Percentiles rank a stretch among this genome's conserved stretches.
Conservation (phyloP, 2,113 vertebrate species). For the Tetrax tetrax region DNA sequence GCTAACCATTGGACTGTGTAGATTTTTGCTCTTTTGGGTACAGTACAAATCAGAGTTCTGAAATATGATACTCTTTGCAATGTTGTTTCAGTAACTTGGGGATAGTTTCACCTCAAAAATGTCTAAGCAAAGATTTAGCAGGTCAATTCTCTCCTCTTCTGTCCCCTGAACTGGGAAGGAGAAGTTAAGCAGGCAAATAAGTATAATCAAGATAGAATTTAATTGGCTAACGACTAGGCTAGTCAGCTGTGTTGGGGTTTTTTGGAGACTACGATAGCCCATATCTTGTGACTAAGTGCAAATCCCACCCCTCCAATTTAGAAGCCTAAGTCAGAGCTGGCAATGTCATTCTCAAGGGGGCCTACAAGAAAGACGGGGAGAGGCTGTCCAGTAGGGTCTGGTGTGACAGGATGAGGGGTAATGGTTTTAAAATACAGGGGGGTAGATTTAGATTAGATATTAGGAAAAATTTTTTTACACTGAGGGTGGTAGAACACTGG, state of each 20-base stretch:
- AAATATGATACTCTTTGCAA: not conserved
- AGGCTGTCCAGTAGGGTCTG: too few species aligned
- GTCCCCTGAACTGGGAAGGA: not conserved
- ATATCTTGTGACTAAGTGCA: not conserved
- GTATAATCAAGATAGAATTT: not conserved
- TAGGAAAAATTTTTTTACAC: too few species aligned
- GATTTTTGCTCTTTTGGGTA: not conserved
- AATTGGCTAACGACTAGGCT: not conserved
- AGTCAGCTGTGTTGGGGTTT: not conserved
- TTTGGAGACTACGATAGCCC: rapidly evolving
- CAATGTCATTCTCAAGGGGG: not conserved
- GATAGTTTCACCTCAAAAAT: not conserved
- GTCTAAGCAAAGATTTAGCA: not conserved
- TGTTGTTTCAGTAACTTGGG: not conserved
- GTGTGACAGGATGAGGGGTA: too few species aligned
- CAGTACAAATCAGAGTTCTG: not conserved
- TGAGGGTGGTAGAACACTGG: too few species aligned
- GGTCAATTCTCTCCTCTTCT: not conserved
- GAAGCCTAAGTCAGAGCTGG: not conserved
- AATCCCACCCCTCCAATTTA: not conserved
- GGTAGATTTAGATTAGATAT: too few species aligned
- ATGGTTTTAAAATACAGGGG: too few species aligned
- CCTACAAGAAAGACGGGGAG: too few species aligned
- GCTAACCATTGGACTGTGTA: not conserved
- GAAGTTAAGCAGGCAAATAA: not conserved